Percentiles rank a stretch among this genome's conserved stretches.
Conservation (phyloP, 2,113 vertebrate genomes). For the Tyto alba region DNA sequence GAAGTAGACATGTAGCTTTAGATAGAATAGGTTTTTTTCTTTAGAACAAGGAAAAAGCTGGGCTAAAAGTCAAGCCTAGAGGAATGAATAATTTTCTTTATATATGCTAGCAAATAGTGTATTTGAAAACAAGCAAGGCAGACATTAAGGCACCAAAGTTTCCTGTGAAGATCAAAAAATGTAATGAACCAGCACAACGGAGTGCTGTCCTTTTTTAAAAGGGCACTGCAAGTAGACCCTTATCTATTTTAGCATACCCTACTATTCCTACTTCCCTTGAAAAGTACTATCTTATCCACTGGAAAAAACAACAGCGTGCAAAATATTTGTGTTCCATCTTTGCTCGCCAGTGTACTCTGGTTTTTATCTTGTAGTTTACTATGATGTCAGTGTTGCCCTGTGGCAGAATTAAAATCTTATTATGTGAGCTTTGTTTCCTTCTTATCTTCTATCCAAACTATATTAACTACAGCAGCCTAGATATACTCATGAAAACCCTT, state of each 20-base stretch:
- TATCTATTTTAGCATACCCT: background rate
- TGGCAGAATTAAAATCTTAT: conserved; percentile 43
- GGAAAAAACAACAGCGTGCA: background rate
- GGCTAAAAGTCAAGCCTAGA: background rate
- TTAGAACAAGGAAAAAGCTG: background rate
- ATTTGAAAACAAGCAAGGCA: conserved; percentile 1
- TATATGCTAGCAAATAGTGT: background rate
- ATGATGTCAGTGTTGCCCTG: background rate
- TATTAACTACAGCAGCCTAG: conserved; percentile 3
- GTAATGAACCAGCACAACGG: background rate
- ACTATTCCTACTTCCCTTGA: background rate
- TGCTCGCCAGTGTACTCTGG: background rate
- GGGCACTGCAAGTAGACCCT: background rate
- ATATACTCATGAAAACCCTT: background rate
- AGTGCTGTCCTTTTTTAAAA: background rate
- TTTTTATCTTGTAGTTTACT: conserved; percentile 8
- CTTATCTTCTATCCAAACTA: background rate
- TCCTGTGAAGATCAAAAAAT: background rate
- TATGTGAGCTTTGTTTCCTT: conserved; percentile 14
- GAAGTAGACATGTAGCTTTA: background rate
- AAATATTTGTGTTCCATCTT: background rate
- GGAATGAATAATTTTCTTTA: background rate
- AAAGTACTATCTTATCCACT: background rate
- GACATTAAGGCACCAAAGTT: background rate
- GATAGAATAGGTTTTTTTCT: background rate